phyloP scores from a whole-genome alignment of 2,888 invertebrate genomes.

The Hecatera dysodea region DNA sequence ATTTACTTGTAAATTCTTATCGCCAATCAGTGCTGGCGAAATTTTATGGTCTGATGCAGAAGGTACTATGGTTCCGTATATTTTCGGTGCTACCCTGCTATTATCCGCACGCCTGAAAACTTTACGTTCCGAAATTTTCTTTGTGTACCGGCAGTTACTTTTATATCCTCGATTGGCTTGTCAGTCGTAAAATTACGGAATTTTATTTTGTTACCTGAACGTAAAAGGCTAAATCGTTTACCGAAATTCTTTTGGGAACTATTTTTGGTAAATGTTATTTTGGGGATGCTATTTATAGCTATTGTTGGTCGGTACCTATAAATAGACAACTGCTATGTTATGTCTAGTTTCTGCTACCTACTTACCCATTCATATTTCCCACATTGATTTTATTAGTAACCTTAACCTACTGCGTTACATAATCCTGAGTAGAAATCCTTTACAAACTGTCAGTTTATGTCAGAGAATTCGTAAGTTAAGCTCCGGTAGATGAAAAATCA shows the following conservation, averaged over 20 bases:
- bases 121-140: constrained; percentile 29
- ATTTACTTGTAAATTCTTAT: constrained; percentile 72
- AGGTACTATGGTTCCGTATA: constrained; percentile 53
- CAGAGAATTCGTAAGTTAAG: too few relatives aligned
- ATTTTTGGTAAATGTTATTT: constrained; percentile 44
- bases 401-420: neutral
- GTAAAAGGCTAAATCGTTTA: constrained; percentile 11
- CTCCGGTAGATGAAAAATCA: too few relatives aligned
- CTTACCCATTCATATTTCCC: constrained; percentile 11
- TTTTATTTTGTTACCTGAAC: constrained; percentile 31
- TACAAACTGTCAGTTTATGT: too few relatives aligned
- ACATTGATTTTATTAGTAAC: neutral
- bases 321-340: constrained; percentile 9
- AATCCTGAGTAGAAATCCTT: neutral
- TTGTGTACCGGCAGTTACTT: constrained; percentile 35
- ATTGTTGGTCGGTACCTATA: constrained; percentile 16
- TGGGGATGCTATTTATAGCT: constrained; percentile 38
- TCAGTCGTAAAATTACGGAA: constrained; percentile 43
- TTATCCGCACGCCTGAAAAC: constrained; percentile 67
- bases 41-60: constrained; percentile 63
- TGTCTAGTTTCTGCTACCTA: neutral
- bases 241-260: constrained; percentile 16
- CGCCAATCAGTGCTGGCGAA: constrained; percentile 66
- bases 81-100: constrained; percentile 57
- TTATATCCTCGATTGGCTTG: constrained; percentile 43